Evolutionary conservation across 1,140 invertebrate genomes (phyloP), one percentile per base, ranked within the genome.

Genomic region (Drosophila neocordata): DNA sequence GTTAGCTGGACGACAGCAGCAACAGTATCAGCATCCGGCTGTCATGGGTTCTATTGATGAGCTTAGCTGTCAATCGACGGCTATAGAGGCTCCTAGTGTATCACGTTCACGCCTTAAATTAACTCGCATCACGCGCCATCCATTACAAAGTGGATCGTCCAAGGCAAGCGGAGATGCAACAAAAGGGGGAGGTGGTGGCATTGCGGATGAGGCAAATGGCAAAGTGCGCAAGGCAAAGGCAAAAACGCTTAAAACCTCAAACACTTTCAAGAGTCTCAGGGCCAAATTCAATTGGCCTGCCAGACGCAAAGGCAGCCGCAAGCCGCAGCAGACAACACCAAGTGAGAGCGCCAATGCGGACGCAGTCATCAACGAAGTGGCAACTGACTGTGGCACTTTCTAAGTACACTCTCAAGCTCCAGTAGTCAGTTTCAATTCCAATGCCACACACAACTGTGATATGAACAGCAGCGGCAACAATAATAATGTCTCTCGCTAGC

Each of bases 31-130:
- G 22, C 75, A 64, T 0, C 66, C 77, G n/a, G 53, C 82, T 44
- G 60, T 75, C 1, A 87, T 90, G 78, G 76, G 75, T 41, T 79
- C 89, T 51, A 90, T 90, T 65, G 89, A 90, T 31, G 89, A 90
- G 74, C 64, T 90, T 6, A 77, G 73, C 51, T 72, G 73, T 51
- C 77, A 78, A 35, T 79, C 71, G 1, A 37, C 63, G 1, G 52
- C 52, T 15, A 56, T 18, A 4, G 68, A 53, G 35, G 68, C 55
- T 35, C 11, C 52, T 35, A 59, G 37, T 0, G 24, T 72, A 15
- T 70, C 79, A 0, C 82, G 89, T n/a, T 73, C 85, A 1, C 82
- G 89, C 37, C 75, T 89, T 1, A 91, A 91, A 44, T 62, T 91
- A 13, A 91, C 89, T n/a, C 89, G 89, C 65, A 89, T 91, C 20